Percentiles rank a stretch among this genome's conserved stretches.
Evolutionary conservation across 2,888 invertebrate genomes (phyloP).

Genomic region (Troides helena): DNA sequence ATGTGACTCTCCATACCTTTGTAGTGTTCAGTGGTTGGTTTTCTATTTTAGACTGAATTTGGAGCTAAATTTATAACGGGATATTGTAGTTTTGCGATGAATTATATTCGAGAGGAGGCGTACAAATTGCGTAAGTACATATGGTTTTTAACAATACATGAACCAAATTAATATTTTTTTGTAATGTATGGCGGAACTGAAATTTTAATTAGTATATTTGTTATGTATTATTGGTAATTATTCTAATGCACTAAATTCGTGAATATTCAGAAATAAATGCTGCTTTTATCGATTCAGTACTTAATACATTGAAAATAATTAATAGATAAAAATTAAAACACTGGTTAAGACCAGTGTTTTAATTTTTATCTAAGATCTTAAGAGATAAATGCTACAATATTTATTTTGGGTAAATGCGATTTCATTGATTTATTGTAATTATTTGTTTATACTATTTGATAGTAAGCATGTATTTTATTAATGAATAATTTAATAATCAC

Average conservation of each 20-base stretch:
- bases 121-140: slow-evolving; percentile 72
- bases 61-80: slow-evolving; percentile 60
- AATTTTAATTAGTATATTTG: not conserved
- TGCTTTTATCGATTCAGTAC: not conserved
- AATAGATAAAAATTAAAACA: no score
- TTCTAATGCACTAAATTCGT: not conserved
- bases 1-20: slow-evolving; percentile 52
- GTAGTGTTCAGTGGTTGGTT: slow-evolving; percentile 52
- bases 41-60: slow-evolving; percentile 71
- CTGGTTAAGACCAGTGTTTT: no score
- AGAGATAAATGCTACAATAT: no score
- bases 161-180: not conserved
- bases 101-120: slow-evolving; percentile 52
- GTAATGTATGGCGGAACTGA: not conserved
- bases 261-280: not conserved
- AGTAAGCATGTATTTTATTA: no score
- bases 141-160: slow-evolving; percentile 11
- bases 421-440: no score
- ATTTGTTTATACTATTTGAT: no score
- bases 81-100: slow-evolving; percentile 58
- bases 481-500: no score
- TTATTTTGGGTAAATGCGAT: no score
- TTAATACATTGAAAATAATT: no score
- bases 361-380: no score
- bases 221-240: not conserved